These are phyloP conservation scores for Drosophila repletoides DNA, from an alignment of 1,140 invertebrate genomes.

Conservation along the genomic window DNA sequence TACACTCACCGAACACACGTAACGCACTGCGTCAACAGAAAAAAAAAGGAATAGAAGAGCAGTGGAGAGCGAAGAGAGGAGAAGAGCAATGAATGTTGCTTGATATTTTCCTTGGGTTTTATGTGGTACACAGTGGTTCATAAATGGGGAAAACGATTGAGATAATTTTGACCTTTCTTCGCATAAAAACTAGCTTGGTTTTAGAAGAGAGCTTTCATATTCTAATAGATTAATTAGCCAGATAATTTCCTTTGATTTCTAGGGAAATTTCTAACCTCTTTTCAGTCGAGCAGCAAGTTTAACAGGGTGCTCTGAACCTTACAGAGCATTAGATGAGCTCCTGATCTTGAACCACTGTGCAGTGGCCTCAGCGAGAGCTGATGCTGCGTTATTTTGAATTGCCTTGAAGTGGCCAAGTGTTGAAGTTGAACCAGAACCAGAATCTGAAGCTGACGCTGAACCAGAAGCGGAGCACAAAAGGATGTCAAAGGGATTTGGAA, in stretches of 20 bases:
- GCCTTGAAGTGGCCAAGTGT: constrained; percentile 77
- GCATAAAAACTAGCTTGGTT: too few species aligned
- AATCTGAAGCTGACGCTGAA: background rate
- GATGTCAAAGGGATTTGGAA: constrained; percentile 6
- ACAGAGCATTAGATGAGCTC: background rate
- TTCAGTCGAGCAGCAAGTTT: too few species aligned
- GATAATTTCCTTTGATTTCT: too few species aligned
- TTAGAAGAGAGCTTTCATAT: too few species aligned
- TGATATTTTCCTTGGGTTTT: background rate
- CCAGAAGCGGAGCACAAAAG: constrained; percentile 19
- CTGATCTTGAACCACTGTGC: constrained; percentile 57
- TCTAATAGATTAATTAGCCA: too few species aligned
- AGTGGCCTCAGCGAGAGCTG: constrained; percentile 29
- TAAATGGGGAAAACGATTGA: too few species aligned
- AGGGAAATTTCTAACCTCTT: too few species aligned
- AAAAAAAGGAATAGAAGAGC: background rate
- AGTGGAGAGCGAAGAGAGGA: background rate
- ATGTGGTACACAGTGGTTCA: background rate
- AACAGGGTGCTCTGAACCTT: constrained; percentile 9
- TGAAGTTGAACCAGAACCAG: constrained; percentile 26
- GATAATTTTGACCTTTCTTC: too few species aligned
- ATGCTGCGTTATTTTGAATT: constrained; percentile 59
- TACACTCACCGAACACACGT: too few species aligned
- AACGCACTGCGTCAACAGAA: constrained; percentile 37
- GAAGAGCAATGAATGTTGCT: background rate